A percentile compares a stretch with the other conserved stretches of the same genome.
Conservation (phyloP, 1,140 invertebrate genomes). For the Drosophila suzukii region DNA sequence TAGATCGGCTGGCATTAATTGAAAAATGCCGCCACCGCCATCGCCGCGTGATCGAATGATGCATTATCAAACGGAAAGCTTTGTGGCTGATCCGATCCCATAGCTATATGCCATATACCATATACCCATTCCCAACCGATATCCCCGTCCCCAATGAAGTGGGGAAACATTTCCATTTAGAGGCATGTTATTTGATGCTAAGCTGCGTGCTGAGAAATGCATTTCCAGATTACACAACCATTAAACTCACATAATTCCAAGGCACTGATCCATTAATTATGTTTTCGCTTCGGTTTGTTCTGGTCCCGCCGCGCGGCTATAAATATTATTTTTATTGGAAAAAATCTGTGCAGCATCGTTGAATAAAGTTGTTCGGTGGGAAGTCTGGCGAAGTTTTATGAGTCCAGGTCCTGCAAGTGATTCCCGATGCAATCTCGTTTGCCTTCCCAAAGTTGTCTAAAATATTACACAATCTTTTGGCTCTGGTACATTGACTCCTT, state of each 20-base stretch:
- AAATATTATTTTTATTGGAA: conserved; percentile 49
- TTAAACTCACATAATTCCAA: conserved; percentile 48
- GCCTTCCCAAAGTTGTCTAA: conserved; percentile 26
- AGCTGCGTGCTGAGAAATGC: conserved; percentile 24
- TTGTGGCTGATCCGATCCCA: conserved; percentile 39
- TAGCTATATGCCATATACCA: background rate
- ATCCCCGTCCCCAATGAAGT: conserved; percentile 7
- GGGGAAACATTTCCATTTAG: conserved; percentile 51
- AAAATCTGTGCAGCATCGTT: conserved; percentile 21
- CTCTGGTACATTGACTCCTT: conserved; percentile 52
- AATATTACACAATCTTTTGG: conserved; percentile 55
- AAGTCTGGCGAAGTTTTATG: conserved; percentile 13
- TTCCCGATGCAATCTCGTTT: conserved; percentile 19
- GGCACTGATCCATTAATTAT: conserved; percentile 68
- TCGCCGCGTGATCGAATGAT: conserved; percentile 48
- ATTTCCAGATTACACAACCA: conserved; percentile 53
- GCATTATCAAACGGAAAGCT: conserved; percentile 47
- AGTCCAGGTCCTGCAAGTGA: conserved; percentile 15
- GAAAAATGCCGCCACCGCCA: conserved; percentile 37
- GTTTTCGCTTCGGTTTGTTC: conserved; percentile 47
- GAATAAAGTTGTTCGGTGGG: conserved; percentile 15
- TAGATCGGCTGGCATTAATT: conserved; percentile 24
- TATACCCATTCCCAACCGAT: conserved; percentile 2
- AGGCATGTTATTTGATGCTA: conserved; percentile 49
- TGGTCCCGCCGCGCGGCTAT: conserved; percentile 33